Conservation (phyloP, 2,113 vertebrate species). For the Halcyon malimbica region DNA sequence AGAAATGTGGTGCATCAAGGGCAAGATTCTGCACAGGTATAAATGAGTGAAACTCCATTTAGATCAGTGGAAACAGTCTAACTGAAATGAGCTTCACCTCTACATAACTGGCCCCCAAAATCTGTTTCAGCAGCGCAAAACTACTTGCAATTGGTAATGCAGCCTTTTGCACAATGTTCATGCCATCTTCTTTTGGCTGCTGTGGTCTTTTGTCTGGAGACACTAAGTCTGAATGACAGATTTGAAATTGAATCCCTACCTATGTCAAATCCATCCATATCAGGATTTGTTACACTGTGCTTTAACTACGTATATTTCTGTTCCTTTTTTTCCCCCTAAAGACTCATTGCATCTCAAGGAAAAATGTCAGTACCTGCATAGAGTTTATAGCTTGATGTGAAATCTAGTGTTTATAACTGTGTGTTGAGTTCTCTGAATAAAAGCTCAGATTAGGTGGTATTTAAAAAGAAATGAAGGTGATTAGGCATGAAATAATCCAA, state of each 20-base stretch:
- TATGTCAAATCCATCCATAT: neutral
- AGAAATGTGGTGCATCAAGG: neutral
- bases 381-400: neutral
- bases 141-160: neutral
- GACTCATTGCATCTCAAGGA: neutral
- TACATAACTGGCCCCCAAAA: neutral
- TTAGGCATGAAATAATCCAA: neutral
- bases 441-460: neutral
- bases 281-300: neutral
- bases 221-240: neutral
- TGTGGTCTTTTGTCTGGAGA: neutral
- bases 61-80: neutral
- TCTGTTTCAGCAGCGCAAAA: neutral
- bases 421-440: neutral
- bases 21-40: neutral
- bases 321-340: fast-evolving
- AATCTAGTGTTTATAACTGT: neutral
- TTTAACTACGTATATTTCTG: neutral
- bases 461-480: neutral
- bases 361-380: neutral
- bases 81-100: neutral
- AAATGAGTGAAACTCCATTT: neutral
- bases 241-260: neutral
- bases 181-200: neutral
- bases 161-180: neutral